Percentiles rank a stretch among this genome's conserved stretches.
These are phyloP conservation scores for Piezodorus guildinii DNA, from an alignment of 1,140 invertebrate genomes.

Conservation along the genomic window DNA sequence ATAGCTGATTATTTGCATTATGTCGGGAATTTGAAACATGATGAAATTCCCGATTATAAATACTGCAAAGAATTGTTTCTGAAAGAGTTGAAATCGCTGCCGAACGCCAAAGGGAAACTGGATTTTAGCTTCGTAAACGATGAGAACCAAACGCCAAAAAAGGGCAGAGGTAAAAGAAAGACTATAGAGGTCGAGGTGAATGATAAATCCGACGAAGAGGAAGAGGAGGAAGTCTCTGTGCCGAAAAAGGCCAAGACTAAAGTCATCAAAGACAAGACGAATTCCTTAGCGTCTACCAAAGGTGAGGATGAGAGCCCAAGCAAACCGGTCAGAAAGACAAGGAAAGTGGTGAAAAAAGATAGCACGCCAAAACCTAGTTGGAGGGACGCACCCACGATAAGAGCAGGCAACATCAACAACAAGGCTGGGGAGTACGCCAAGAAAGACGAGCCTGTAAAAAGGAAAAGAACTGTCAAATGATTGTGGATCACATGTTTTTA, in stretches of 20 bases:
- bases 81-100: conserved; percentile 30
- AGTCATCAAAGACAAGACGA: neutral
- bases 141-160: neutral
- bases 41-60: conserved; percentile 62
- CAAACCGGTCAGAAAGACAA: neutral
- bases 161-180: neutral
- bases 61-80: conserved; percentile 51
- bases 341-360: neutral
- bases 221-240: neutral
- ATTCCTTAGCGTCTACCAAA: neutral
- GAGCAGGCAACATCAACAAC: neutral
- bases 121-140: neutral
- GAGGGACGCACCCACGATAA: conserved; percentile 1
- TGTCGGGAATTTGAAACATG: conserved; percentile 53
- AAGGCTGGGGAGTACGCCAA: conserved; percentile 11
- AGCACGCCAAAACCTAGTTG: neutral
- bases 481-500: too few species aligned
- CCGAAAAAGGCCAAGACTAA: neutral
- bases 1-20: conserved; percentile 53
- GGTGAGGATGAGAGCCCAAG: neutral
- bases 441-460: neutral
- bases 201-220: neutral
- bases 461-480: too few species aligned
- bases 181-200: neutral
- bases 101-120: neutral